phyloP scores from a whole-genome alignment of 2,888 invertebrate species.

The Nemotelus pantherinus region DNA sequence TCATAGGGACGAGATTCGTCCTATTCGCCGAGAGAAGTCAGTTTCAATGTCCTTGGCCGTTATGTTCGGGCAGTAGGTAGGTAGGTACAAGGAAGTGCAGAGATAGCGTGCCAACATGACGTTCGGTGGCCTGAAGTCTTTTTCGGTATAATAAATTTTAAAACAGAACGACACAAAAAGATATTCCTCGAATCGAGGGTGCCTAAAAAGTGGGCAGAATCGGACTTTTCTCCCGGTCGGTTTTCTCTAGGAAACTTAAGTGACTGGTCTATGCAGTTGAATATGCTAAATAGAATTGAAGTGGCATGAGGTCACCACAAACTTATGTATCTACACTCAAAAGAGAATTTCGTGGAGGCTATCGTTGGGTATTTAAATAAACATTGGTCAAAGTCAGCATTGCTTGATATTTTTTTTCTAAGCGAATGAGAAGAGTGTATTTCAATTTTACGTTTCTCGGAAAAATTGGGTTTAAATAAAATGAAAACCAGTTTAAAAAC shows the following conservation, averaged over 20 bases:
- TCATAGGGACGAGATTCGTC: background rate
- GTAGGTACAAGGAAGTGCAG: background rate
- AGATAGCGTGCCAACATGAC: constrained; percentile 33
- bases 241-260: background rate
- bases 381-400: constrained; percentile 24
- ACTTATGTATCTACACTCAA: constrained; percentile 35
- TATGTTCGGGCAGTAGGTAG: background rate
- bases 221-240: background rate
- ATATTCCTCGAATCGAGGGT: constrained; percentile 3
- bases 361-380: constrained; percentile 5
- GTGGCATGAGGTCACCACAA: constrained; percentile 7
- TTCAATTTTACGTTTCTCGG: too few relatives aligned
- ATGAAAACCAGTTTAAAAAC: too few relatives aligned
- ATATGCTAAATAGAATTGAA: constrained; percentile 19
- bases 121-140: constrained; percentile 31
- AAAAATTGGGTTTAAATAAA: too few relatives aligned
- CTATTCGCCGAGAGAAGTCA: background rate
- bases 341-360: background rate
- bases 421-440: too few relatives aligned
- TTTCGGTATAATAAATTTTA: constrained; percentile 39
- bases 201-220: background rate
- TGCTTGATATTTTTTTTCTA: too few relatives aligned
- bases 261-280: background rate
- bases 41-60: constrained; percentile 1
- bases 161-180: constrained; percentile 37